Evolutionary conservation across 2,797 vertebrate species (phyloP), one percentile per base, ranked within the genome.

Genomic region (Serranus cabrilla): DNA sequence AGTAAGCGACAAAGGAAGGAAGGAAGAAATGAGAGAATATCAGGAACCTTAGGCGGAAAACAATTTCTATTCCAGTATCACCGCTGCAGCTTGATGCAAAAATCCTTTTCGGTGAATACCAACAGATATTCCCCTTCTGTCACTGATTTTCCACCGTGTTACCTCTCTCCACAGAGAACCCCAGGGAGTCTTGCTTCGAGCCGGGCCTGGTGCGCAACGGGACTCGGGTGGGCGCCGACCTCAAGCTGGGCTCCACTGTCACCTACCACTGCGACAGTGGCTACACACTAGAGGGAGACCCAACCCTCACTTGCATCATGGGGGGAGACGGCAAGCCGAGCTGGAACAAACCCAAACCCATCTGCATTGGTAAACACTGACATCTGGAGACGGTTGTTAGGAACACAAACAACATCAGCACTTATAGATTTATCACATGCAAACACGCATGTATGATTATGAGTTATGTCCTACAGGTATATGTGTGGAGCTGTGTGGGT

Each of bases 181-280:
- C 98, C 14, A 94, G 98, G 80, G 98, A 99, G 92, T 99, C 98
- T 0, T 99, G 98, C 90, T 99, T 99, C 2, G 98, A 99, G 82
- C 98, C 98, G 0, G 98, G 98, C 0, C 83, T 95, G 2, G 92
- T 99, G 80, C 96, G 95, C 84, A 99, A 99, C 0, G 98, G 98
- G 69, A 98, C 97, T 0, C 94, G 98, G 17, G 95, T 96, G 75
- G 98, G 98, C 0, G 90, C 95, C 0, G 96, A 99, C 55, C 93
- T 99, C 84, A 99, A 99, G 91, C 93, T 99, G 88, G 97, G 97
- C 31, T 98, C 97, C 37, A 96, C 95, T 0, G 83, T 99, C 80
- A 97, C 96, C 84, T 99, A 97, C 94, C 97, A 97, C 95, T 99
- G 98, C 0, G 97, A 98, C 0, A 96, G 95, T 0, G 98, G 98